phyloP scores from a whole-genome alignment of 2,113 vertebrate species.

The Halichoerus grypus region DNA sequence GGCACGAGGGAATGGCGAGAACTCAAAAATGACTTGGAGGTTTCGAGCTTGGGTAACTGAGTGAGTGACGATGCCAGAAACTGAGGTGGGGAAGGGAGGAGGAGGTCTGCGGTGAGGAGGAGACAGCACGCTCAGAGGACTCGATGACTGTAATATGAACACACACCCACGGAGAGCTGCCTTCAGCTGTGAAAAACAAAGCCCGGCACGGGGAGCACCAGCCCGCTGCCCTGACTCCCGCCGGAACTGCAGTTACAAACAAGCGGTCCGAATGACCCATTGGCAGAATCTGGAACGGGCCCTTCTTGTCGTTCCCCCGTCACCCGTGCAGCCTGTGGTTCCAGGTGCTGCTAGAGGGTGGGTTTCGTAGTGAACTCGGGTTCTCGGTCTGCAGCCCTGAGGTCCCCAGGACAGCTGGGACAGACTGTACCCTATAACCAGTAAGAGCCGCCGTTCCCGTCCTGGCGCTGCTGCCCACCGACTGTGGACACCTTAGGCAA shows the following conservation, averaged over 20 bases:
- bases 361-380: neutral
- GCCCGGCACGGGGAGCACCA: neutral
- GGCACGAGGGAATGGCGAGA: neutral
- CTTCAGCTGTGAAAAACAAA: neutral
- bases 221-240: neutral
- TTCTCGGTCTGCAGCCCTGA: neutral
- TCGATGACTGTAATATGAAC: neutral
- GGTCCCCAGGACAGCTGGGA: neutral
- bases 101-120: conserved; percentile 21
- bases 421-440: fast-evolving
- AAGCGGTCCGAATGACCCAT: neutral
- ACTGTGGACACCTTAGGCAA: neutral
- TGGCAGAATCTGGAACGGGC: neutral
- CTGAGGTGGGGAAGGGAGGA: neutral
- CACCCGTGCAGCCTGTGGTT: neutral
- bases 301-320: neutral
- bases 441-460: neutral
- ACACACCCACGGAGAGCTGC: conserved; percentile 3
- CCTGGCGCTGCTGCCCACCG: neutral
- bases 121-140: neutral
- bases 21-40: neutral
- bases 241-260: neutral
- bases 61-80: neutral
- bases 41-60: neutral
- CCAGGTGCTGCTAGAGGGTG: neutral